These are phyloP conservation scores for Coregonus sp. DNA, from an alignment of 2,797 vertebrate genomes.

Conservation along the genomic window DNA sequence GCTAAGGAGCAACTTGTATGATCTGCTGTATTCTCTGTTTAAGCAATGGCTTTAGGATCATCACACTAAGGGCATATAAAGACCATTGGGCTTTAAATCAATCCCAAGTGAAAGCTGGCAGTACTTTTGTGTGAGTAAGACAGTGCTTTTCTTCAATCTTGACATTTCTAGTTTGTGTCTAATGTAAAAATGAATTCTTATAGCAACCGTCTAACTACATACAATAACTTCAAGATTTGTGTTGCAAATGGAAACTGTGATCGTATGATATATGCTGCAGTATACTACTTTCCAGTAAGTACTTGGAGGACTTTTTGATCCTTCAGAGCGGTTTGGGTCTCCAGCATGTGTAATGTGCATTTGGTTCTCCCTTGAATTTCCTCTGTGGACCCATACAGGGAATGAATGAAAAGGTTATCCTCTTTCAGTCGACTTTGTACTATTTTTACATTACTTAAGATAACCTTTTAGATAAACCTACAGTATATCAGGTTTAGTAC, in stretches of 20 bases:
- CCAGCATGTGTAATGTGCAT: not conserved
- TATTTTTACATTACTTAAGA: not conserved
- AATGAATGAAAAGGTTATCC: conserved; percentile 15
- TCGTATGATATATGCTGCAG: not conserved
- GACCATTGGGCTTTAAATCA: conserved; percentile 3
- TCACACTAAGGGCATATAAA: conserved; percentile 13
- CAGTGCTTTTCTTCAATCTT: conserved; percentile 9
- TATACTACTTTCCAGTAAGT: not conserved
- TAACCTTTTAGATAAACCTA: not conserved
- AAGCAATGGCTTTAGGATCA: conserved; percentile 6
- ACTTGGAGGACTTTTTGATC: not conserved
- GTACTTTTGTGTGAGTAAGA: conserved; percentile 34
- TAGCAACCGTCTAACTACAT: not conserved
- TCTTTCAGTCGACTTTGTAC: not conserved
- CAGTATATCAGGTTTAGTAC: not conserved
- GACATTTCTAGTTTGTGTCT: not conserved
- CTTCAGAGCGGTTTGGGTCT: not conserved
- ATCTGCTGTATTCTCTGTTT: not conserved
- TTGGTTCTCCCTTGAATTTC: not conserved
- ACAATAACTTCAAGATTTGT: not conserved
- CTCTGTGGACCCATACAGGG: not conserved
- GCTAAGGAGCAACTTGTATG: conserved; percentile 28
- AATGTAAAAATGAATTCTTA: not conserved
- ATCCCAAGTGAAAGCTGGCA: conserved; percentile 15
- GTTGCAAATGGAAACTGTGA: not conserved